Base-by-base conservation (phyloP, 2,797 vertebrate species). In the Eleutherodactylus coqui region DNA sequence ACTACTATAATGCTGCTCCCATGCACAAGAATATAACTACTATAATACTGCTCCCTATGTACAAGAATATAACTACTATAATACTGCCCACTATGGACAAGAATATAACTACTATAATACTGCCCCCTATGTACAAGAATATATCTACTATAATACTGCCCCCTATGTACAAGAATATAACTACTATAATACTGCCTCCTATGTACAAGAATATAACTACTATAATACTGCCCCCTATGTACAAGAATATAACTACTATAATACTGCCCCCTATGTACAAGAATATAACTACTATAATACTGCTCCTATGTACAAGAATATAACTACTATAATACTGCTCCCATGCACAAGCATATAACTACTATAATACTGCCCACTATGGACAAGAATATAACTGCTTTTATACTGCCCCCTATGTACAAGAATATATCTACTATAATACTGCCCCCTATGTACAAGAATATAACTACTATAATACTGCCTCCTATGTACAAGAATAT, bases 211-310 rank as follows among this genome's bases (percentile, higher is more conserved):
- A 47, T 47, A 47, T 47, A 47, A 47, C 45, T 47, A 47, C 45
- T 47, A 47, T 47, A 47, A 47, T 47, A 47, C 45, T 47, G 45
- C n/a, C n/a, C n/a, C n/a, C n/a, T 58, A 58, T 58, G 3, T 58
- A 58, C 24, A 58, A 58, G 53, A 58, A 58, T 58, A 58, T 58
- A 58, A n/a, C 53, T 58, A 58, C 55, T 58, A 58, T 53, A 53
- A 53, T 53, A 53, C 19, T 53, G n/a, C n/a, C n/a, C n/a, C n/a
- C n/a, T n/a, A n/a, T n/a, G n/a, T n/a, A n/a, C n/a, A n/a, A n/a
- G n/a, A n/a, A n/a, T n/a, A n/a, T n/a, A 43, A 43, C 41, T 43
- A 47, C 45, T 47, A 47, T 58, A 58, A 58, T 58, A 58, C n/a
- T 58, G 55, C 55, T 58, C 55, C 55, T 58, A 58, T 58, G 10